Base-by-base conservation (phyloP, 2,888 invertebrate genomes). In the Graphium colonna region DNA sequence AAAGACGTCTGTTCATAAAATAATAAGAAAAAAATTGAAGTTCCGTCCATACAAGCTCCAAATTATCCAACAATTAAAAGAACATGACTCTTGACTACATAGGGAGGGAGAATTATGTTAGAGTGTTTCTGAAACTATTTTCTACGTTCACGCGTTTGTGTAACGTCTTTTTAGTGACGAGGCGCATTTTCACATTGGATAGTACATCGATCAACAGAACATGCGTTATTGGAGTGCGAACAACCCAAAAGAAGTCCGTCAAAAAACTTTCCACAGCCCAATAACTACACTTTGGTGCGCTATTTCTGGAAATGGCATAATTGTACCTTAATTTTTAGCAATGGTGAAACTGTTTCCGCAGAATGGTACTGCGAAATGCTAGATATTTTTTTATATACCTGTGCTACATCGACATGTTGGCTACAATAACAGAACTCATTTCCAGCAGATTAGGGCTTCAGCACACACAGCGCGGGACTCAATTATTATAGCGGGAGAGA, bases 241-340 rank as follows among this genome's bases (percentile, higher is more conserved):
- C 21, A 58, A 53, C 26, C 53, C 58, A 26, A 55, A 31, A 40
- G 38, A 57, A 47, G 15, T 33, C 7, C 50, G 57, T 39, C 52
- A 57, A 41, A 58, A 55, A 21, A 28, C 33, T 52, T 38, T 58
- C 10, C 58, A 58, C 15, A 31, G 51, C 18, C 39, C 47, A 13
- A 60, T 54, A 39, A 57, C 52, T 10, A 58, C 54, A 15, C 50
- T 52, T 16, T 57, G 57, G 57, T 56, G 52, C 21, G 56, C 50
- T 8, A 46, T 57, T 41, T 56, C 47, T 26, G 52, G 33, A 12
- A 33, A 31, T 8, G 57, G 44, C 12, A 55, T 57, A 57, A 58
- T 57, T 40, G 53, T 51, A 13, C 51, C 53, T 17, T 59, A 47
- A 55, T 60, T 55, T 54, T 57, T 18, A 28, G 46, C 39, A 31